Conservation (phyloP, 2,113 vertebrate genomes). For the Corynorhinus townsendii region DNA sequence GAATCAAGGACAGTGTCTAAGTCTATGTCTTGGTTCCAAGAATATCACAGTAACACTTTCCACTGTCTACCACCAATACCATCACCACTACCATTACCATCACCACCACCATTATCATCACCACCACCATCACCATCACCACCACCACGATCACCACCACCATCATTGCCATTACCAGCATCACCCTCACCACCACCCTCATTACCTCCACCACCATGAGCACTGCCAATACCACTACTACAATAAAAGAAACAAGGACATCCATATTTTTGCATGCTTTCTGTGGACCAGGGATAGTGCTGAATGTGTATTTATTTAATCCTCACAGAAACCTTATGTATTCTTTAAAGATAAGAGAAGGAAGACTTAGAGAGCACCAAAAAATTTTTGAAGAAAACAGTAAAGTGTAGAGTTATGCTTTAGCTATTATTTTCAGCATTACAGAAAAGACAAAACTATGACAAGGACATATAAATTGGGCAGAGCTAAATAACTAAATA, state of each 20-base stretch:
- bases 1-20: not conserved
- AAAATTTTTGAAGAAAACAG: not conserved
- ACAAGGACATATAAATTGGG: not conserved
- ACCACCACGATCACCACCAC: not conserved
- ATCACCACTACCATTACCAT: accelerated
- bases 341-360: not conserved
- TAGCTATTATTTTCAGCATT: not conserved
- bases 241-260: not conserved
- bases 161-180: not conserved
- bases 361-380: not conserved
- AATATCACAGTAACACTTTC: not conserved
- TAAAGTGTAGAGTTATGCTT: not conserved
- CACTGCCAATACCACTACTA: too few species aligned
- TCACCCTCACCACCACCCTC: too few species aligned
- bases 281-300: not conserved
- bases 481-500: not conserved
- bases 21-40: not conserved
- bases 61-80: accelerated
- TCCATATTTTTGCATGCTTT: not conserved
- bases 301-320: not conserved
- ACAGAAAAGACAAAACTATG: not conserved
- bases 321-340: not conserved
- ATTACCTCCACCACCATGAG: not conserved
- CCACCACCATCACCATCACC: too few species aligned
- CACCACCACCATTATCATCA: too few species aligned